These are phyloP conservation scores for Exaiptasia diaphana DNA, from an alignment of 64 coral and sea anemone species.

Conservation along the genomic window DNA sequence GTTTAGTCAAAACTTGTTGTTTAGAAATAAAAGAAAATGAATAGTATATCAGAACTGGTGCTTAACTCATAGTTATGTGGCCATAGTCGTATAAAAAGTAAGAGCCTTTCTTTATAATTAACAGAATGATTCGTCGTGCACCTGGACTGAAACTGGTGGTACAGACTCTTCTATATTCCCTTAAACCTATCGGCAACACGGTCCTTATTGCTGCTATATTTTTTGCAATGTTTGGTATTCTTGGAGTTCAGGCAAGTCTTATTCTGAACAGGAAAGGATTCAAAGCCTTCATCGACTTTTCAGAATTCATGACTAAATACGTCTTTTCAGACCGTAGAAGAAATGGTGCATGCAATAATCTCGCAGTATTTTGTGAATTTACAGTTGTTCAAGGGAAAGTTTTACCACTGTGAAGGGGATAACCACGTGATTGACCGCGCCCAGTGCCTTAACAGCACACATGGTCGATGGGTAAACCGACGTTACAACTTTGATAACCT, in stretches of 20 bases:
- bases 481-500: conserved; percentile 96
- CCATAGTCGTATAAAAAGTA: no score
- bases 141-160: conserved; percentile 91
- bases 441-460: conserved; percentile 41
- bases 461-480: conserved; percentile 68
- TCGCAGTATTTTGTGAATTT: no score
- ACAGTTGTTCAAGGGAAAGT: conserved; percentile 87
- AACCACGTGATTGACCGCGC: conserved; percentile 31
- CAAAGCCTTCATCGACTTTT: no score
- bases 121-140: conserved; percentile 90
- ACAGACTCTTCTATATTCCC: conserved; percentile 77
- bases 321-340: no score
- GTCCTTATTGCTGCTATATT: conserved; percentile 96
- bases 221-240: conserved; percentile 90
- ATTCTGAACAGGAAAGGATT: no score
- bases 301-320: no score
- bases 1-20: no score
- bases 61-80: no score
- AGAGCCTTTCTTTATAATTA: background rate
- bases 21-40: no score
- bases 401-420: conserved; percentile 76
- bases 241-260: conserved; percentile 79
- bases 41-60: no score
- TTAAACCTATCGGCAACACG: conserved; percentile 96
- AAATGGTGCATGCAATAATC: no score